Base-by-base conservation (phyloP, 2,113 vertebrate genomes). In the Regulus satrapa region DNA sequence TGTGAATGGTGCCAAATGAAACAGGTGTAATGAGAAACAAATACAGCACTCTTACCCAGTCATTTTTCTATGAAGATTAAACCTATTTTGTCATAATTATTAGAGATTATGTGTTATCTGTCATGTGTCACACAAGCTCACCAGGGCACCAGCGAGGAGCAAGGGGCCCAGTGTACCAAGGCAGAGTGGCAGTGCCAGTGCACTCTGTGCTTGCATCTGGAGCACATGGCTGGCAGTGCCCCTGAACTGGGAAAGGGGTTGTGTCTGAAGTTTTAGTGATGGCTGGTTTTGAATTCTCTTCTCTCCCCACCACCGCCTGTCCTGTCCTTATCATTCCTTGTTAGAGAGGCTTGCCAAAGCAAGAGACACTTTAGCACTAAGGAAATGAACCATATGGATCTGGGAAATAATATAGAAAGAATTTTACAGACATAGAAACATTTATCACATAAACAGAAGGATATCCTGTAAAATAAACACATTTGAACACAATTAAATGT, bases 1-100 rank as follows among this genome's bases (percentile, higher is more conserved):
- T 84, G 62, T n/a, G 93, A 74, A 83, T 34, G 41, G 21, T 90
- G 88, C 88, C 93, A 96, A 71, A 62, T 41, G 52, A 75, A 77
- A 56, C 68, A 84, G 78, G 75, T 77, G 28, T 23, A 38, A 52
- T 19, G 48, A 81, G 56, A 86, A 96, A 86, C 48, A 86, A 93
- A 71, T 24, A 36, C 40, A 62, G 63, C 48, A 18, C 36, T 76
- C 72, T 38, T 41, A 74, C 31, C 54, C 67, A n/a, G 32, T 15
- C n/a, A 23, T 69, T 92, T 54, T 81, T 38, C 55, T 45, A 3
- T 9, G 3, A 18, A 32, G 31, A 77, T 86, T 71, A 80, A 80
- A 59, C 31, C 14, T 51, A 16, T 36, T 93, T 64, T 59, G 31
- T 40, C 19, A 2, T 38, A 88, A 76, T 93, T 80, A 90, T 41